Percentiles rank a stretch among this genome's conserved stretches.
These are phyloP conservation scores for Autographa gamma DNA, from an alignment of 2,888 invertebrate species.

Conservation along the genomic window DNA sequence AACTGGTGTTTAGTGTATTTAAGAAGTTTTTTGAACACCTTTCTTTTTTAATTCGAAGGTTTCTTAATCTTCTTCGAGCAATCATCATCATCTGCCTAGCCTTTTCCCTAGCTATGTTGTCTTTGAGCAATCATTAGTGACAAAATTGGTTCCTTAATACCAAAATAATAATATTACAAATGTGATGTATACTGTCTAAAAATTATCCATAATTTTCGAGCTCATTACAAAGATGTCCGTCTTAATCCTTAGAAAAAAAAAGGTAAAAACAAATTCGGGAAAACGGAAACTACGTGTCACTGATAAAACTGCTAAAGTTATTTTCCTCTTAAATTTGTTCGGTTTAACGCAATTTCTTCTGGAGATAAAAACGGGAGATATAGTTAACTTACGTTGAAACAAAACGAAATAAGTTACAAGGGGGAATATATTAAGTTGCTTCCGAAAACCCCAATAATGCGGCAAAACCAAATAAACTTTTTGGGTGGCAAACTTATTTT, in stretches of 20 bases:
- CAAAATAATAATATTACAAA: too few relatives aligned
- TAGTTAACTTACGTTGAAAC: background rate
- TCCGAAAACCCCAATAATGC: background rate
- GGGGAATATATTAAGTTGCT: background rate
- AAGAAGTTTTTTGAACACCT: background rate
- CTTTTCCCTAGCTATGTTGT: too few relatives aligned
- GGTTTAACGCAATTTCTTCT: constrained; percentile 27
- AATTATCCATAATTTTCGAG: constrained; percentile 11
- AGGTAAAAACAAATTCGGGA: constrained; percentile 38
- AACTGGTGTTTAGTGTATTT: background rate
- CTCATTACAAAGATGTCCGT: too few relatives aligned
- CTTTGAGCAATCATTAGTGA: too few relatives aligned
- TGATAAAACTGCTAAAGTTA: constrained; percentile 40
- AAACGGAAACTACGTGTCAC: constrained; percentile 49
- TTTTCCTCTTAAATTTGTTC: constrained; percentile 28
- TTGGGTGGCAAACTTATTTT: background rate
- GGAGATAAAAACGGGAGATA: constrained; percentile 26
- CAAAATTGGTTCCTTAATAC: too few relatives aligned
- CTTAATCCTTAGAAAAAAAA: constrained; percentile 29
- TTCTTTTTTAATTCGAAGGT: too few relatives aligned
- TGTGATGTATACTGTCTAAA: background rate
- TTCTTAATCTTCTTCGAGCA: too few relatives aligned
- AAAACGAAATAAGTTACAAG: background rate
- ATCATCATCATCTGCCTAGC: too few relatives aligned
- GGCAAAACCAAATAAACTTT: background rate